phyloP scores from a whole-genome alignment of 2,888 invertebrate species.

The Lochmaea crataegi region DNA sequence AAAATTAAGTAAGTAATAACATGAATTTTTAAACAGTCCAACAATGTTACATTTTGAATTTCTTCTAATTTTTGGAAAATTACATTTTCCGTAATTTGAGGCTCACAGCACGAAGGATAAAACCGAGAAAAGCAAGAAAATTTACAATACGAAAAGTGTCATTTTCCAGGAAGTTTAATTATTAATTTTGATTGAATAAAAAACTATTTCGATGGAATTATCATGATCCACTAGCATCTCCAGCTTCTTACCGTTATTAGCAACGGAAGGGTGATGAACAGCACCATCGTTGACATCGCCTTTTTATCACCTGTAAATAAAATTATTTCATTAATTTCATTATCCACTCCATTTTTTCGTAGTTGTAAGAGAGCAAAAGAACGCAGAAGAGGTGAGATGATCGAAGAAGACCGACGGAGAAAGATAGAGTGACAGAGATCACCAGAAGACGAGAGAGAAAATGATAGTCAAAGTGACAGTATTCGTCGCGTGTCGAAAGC shows the following conservation, averaged over 20 bases:
- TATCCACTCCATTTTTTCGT: too few relatives aligned
- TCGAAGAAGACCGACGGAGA: too few relatives aligned
- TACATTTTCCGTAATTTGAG: neutral
- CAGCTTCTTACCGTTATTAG: constrained; percentile 29
- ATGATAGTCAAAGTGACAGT: too few relatives aligned
- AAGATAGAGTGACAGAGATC: too few relatives aligned
- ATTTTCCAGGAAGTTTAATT: constrained; percentile 4
- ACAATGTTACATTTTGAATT: neutral
- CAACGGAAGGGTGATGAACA: constrained; percentile 30
- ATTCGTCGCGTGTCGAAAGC: too few relatives aligned
- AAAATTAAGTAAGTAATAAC: constrained; percentile 32
- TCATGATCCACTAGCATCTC: constrained; percentile 41
- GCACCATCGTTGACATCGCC: constrained; percentile 31
- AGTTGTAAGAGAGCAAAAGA: too few relatives aligned
- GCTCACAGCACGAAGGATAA: too few relatives aligned
- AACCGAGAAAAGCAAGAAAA: neutral
- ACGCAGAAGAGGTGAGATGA: too few relatives aligned
- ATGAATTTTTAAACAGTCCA: constrained; percentile 21
- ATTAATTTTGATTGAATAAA: constrained; percentile 17
- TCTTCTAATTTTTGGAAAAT: constrained; percentile 1
- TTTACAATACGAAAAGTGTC: constrained; percentile 17
- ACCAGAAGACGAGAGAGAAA: too few relatives aligned
- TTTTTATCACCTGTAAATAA: constrained; percentile 40
- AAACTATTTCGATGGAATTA: constrained; percentile 16
- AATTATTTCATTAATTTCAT: constrained; percentile 15